Evolutionary conservation across 92 coral and sea anemone genomes (phyloP), one percentile per base, ranked within the genome.

Genomic region (Phenganax stokvisi): DNA sequence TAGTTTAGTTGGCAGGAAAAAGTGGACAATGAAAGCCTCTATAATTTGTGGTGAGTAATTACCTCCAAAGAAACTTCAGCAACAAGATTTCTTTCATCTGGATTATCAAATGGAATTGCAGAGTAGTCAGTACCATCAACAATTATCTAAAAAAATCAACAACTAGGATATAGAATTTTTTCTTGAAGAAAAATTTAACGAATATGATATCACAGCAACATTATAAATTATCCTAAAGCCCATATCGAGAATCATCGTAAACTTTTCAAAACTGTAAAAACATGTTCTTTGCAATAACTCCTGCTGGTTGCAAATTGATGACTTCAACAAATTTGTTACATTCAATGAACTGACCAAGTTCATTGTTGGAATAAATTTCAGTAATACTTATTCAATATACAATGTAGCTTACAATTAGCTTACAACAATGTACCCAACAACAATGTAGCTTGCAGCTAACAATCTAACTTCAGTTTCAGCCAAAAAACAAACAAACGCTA

Each of bases 51-150:
- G 6, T 10, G 54, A n/a, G 12, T 37, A 30, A 20, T 55, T 83
- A 96, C 99, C 91, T 92, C 83, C 53, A 85, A 87, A 13, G 99
- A 89, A 57, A 96, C 97, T 76, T 92, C 97, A 44, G 81, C 96
- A n/a, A 89, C 99, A 51, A 96, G 82, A 84, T 96, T 91, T 54
- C 97, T 85, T 27, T 80, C 71, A 76, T 92, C 92, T 58, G 97
- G 99, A 77, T 92, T 97, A 47, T 92, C 96, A 89, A 96, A 92
- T 54, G 89, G 88, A 15, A 96, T 74, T 53, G 96, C 72, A 13
- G 75, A 84, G 6, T 96, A 87, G 27, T 84, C 87, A 9, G 91
- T 89, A 61, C 96, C 99, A 81, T 96, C 96, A 57, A 96, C 84
- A 10, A 96, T 85, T 78, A 96, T 84, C 83, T 79, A 63, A 15